A percentile compares a stretch with the other conserved stretches of the same genome.
phyloP scores from a whole-genome alignment of 1,140 invertebrate genomes.

The Papilio polytes region DNA sequence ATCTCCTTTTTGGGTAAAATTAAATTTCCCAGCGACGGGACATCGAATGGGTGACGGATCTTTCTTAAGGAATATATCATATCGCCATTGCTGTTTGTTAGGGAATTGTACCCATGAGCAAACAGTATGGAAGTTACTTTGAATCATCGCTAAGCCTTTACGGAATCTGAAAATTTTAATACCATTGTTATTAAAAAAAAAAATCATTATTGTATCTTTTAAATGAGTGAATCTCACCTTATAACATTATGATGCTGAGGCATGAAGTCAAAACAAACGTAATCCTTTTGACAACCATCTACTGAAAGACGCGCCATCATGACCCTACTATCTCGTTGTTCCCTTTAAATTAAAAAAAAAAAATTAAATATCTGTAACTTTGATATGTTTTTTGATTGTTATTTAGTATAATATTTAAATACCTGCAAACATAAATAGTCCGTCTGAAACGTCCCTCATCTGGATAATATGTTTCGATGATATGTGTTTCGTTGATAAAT shows the following conservation, averaged over 20 bases:
- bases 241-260: constrained; percentile 98
- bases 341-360: constrained; percentile 85
- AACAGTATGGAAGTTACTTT: constrained; percentile 95
- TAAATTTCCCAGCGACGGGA: constrained; percentile 98
- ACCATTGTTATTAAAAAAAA: constrained; percentile 1
- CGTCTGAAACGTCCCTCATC: constrained; percentile 94
- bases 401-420: no score
- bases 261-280: constrained; percentile 98
- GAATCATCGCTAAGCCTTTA: constrained; percentile 95
- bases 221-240: no score
- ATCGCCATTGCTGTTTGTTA: constrained; percentile 94
- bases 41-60: constrained; percentile 97
- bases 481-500: constrained; percentile 97
- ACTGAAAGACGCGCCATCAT: constrained; percentile 98
- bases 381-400: no score
- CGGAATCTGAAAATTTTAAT: constrained; percentile 87
- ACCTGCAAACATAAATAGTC: constrained; percentile 96
- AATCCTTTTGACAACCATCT: constrained; percentile 99
- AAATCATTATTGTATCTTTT: no score
- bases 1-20: constrained; percentile 95
- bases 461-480: constrained; percentile 97
- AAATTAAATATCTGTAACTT: no score
- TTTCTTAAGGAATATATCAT: constrained; percentile 94
- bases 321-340: constrained; percentile 93
- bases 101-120: constrained; percentile 97